phyloP scores from a whole-genome alignment of 1,140 invertebrate species.

The Dolichoris vasculosae region DNA sequence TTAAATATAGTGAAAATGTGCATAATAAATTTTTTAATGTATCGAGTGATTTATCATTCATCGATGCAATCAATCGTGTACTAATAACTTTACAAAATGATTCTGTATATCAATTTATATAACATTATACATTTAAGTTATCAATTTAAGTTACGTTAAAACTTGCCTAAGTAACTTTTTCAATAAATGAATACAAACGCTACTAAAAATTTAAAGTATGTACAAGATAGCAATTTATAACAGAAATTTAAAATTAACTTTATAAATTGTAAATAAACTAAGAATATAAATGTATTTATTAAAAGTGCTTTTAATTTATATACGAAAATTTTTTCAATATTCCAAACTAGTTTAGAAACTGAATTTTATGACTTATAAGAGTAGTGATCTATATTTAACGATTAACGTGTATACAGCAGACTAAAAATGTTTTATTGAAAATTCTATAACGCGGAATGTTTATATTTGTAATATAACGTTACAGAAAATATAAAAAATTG shows the following conservation, averaged over 20 bases:
- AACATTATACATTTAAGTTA: too few relatives aligned
- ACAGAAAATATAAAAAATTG: neutral
- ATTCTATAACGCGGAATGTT: neutral
- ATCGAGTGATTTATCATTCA: neutral
- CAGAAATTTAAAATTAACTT: neutral
- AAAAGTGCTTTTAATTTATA: slow-evolving; percentile 4
- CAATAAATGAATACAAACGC: neutral
- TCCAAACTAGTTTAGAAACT: neutral
- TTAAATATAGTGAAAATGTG: neutral
- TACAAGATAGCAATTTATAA: neutral
- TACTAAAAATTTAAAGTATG: neutral
- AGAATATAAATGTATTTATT: neutral
- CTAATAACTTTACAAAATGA: neutral
- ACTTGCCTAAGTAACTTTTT: neutral
- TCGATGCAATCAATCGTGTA: neutral
- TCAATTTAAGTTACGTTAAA: too few relatives aligned
- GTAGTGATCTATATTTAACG: slow-evolving; percentile 7
- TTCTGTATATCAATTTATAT: neutral
- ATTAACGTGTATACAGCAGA: neutral
- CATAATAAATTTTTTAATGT: neutral
- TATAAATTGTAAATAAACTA: neutral
- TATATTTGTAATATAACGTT: neutral
- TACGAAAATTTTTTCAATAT: slow-evolving; percentile 19
- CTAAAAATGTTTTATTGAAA: slow-evolving; percentile 22
- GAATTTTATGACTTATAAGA: neutral